A percentile compares a stretch with the other conserved stretches of the same genome.
Evolutionary conservation across 2,797 vertebrate species (phyloP).

Genomic region (Graptemys geographica): DNA sequence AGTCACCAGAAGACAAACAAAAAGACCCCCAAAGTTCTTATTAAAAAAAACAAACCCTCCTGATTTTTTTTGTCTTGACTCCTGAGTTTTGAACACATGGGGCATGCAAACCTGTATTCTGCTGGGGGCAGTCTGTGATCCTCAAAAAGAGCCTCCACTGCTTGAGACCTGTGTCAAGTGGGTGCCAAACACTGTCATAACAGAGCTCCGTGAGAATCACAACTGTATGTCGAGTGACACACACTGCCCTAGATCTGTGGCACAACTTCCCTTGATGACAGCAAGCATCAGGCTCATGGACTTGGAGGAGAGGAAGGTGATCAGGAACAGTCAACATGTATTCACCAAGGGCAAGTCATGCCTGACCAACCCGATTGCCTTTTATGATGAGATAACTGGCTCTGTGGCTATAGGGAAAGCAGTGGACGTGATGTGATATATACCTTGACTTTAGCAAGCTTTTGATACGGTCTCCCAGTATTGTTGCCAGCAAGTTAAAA

Average conservation of each 20-base stretch:
- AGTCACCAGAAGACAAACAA: slow-evolving; percentile 18
- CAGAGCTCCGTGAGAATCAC: background rate
- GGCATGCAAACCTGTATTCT: background rate
- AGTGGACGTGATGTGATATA: too few relatives aligned
- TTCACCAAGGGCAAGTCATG: too few relatives aligned
- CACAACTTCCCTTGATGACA: background rate
- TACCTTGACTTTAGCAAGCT: too few relatives aligned
- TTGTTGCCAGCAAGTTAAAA: too few relatives aligned
- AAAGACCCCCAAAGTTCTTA: slow-evolving; percentile 55
- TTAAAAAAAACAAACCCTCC: background rate
- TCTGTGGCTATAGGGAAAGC: too few relatives aligned
- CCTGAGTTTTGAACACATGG: background rate
- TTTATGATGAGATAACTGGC: too few relatives aligned
- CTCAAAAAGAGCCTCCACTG: too few relatives aligned
- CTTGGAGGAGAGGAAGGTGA: background rate
- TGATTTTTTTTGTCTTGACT: background rate
- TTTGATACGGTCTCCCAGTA: too few relatives aligned
- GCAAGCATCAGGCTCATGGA: background rate
- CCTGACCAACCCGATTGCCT: too few relatives aligned
- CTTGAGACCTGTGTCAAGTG: fast-evolving
- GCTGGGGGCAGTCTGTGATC: background rate
- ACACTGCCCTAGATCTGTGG: background rate
- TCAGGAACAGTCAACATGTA: too few relatives aligned
- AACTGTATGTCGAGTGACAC: background rate
- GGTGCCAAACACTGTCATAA: fast-evolving